Evolutionary conservation across 2,113 vertebrate genomes (phyloP), one percentile per base, ranked within the genome.

Genomic region (Synodontis membranacea): DNA sequence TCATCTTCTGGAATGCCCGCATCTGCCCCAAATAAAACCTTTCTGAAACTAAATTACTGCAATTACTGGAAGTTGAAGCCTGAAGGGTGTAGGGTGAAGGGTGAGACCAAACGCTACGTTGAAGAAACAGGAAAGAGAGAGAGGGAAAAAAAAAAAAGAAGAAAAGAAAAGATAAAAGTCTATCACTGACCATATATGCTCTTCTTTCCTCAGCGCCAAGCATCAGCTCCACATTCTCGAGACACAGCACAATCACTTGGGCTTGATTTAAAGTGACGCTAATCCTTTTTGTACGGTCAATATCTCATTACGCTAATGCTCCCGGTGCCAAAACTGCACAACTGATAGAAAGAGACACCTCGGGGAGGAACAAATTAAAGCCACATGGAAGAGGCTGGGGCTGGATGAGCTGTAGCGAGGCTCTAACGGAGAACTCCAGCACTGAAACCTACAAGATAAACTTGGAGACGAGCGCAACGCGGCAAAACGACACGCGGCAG

Each of bases 201-300:
- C 74, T 31, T 86, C 31, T 86, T 46, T 37, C 62, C 44, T 89
- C 60, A 5, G 12, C 12, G 46, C 46, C 75, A 48, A n/a, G 42
- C 31, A 50, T 68, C 66, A 81, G 81, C 68, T 80, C 64, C 21
- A 75, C 60, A 78, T 84, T 84, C 70, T 66, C 56, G 37, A 86
- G 68, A 83, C 86, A 86, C 50, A 88, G 86, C 90, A 50, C 90
- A 89, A 90, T 83, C 85, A 85, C 85, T 88, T 85, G 39, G 79
- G 85, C 82, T 86, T 88, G 85, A 91, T 90, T 89, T 87, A 88
- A 91, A 92, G 74, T 34, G 89, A 92, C 90, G 90, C 90, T 92
- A 92, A 92, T 92, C 90, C 87, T 89, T 89, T 91, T 89, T 86
- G 84, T 85, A 88, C 64, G 76, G 87, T 86, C 87, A 89, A 89